A percentile compares a stretch with the other conserved stretches of the same genome.
Evolutionary conservation across 2,113 vertebrate species (phyloP).

Genomic region (Rhynchomys soricoides): DNA sequence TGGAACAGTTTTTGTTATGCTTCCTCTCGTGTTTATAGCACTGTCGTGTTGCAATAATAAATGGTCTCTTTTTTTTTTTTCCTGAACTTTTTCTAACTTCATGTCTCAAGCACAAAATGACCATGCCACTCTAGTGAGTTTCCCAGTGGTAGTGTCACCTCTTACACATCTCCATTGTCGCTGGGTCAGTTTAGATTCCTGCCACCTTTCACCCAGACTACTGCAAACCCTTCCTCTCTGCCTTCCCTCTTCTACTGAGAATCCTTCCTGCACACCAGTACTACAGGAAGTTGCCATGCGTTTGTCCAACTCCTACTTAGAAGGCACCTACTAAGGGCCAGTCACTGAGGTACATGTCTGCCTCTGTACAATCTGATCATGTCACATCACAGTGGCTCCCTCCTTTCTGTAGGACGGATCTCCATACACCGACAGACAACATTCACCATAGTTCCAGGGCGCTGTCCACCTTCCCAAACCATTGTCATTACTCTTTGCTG

Average conservation of each 20-base stretch:
- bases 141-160: not conserved
- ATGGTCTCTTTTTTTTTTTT: not conserved
- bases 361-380: not conserved
- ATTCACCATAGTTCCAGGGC: not conserved
- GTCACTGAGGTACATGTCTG: not conserved
- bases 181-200: not conserved
- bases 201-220: not conserved
- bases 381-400: not conserved
- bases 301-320: not conserved
- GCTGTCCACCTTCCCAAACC: not conserved
- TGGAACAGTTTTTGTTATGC: not conserved
- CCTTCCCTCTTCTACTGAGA: not conserved
- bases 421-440: not conserved
- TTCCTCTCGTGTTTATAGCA: not conserved
- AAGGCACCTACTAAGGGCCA: not conserved
- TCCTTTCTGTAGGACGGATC: not conserved
- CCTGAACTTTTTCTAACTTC: not conserved
- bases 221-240: not conserved
- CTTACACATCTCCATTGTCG: not conserved
- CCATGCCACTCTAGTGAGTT: not conserved
- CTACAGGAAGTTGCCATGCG: not conserved
- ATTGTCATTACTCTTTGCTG: not conserved
- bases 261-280: not conserved
- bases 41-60: not conserved
- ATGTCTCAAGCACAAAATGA: not conserved